phyloP scores from a whole-genome alignment of 2,797 vertebrate species.

The Schizopygopsis pylzovi region DNA sequence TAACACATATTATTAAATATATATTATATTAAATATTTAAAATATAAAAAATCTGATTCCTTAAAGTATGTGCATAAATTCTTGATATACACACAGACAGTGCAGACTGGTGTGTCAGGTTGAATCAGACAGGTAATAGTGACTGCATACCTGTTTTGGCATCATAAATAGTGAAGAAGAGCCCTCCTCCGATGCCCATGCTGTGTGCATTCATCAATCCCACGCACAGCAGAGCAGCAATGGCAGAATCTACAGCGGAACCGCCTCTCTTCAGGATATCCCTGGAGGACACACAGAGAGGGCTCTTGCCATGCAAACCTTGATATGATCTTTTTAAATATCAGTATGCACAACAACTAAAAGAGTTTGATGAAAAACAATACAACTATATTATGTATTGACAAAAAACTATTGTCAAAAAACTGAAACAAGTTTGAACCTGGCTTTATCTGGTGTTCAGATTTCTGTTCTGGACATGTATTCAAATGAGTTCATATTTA shows the following conservation, averaged over 20 bases:
- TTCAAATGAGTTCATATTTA: neutral
- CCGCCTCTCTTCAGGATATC: slow-evolving; percentile 84
- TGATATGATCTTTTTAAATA: neutral
- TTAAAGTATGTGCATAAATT: neutral
- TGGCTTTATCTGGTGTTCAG: neutral
- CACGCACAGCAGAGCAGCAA: slow-evolving; percentile 87
- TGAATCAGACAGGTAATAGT: slow-evolving; percentile 14
- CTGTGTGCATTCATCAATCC: slow-evolving; percentile 93
- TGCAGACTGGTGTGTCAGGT: neutral
- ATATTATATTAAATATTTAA: too few relatives aligned
- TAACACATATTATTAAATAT: neutral
- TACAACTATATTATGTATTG: too few relatives aligned
- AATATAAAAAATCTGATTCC: neutral
- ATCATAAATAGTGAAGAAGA: slow-evolving; percentile 88
- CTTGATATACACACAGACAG: neutral
- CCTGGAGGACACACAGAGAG: slow-evolving; percentile 70
- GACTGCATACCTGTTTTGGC: slow-evolving; percentile 80
- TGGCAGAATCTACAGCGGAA: slow-evolving; percentile 88
- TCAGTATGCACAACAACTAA: neutral
- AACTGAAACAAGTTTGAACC: neutral
- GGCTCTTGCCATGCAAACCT: slow-evolving; percentile 11
- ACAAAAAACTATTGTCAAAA: neutral
- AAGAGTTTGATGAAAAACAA: neutral
- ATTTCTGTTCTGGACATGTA: neutral
- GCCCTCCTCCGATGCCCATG: slow-evolving; percentile 93